Base-by-base conservation (phyloP, 2,797 vertebrate species). In the Amazona finschi region DNA sequence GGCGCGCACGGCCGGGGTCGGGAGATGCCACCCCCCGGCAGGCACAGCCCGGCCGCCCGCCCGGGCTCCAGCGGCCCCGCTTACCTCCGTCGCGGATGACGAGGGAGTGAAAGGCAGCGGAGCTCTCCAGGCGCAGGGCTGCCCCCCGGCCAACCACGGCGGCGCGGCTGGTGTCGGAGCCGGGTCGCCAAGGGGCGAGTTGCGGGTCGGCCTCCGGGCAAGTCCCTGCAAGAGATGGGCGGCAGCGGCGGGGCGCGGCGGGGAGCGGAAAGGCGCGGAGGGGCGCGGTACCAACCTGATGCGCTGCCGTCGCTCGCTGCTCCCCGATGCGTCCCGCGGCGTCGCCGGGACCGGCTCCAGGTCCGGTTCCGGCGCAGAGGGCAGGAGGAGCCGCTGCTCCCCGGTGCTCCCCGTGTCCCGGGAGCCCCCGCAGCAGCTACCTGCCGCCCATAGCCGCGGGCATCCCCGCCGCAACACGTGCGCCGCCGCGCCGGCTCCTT, bases 61-160 rank as follows among this genome's bases (percentile, higher is more conserved):
- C 30, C 15, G 28, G 57, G 44, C 43, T 22, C 50, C n/a, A 28
- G 22, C 31, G 8, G 44, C 20, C 8, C 33, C 46, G 22, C 90
- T 96, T 64, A 90, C 94, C 97, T 94, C 96, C 87, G n/a, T 46
- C 84, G 76, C 87, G 90, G 62, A 90, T 90, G 53, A 67, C 60
- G 65, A 92, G 61, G 5, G 93, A 94, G 38, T 79, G 75, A 28
- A 91, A 90, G 55, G 96, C 87, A 25, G 96, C 81, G 8, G 96
- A 97, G 60, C 87, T 94, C 81, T 95, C 95, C 33, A 78, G 77
- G 58, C 62, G 52, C 41, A 93, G 85, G 39, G 96, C 85, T 25
- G 9, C 27, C 52, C 95, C 96, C 25, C 69, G 31, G 62, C 95
- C 96, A 67, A 96, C 85, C n/a, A 96, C 73, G 30, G 91, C 88